Evolutionary conservation across 2,113 vertebrate species (phyloP).

Genomic region (Peromyscus polionotus): DNA sequence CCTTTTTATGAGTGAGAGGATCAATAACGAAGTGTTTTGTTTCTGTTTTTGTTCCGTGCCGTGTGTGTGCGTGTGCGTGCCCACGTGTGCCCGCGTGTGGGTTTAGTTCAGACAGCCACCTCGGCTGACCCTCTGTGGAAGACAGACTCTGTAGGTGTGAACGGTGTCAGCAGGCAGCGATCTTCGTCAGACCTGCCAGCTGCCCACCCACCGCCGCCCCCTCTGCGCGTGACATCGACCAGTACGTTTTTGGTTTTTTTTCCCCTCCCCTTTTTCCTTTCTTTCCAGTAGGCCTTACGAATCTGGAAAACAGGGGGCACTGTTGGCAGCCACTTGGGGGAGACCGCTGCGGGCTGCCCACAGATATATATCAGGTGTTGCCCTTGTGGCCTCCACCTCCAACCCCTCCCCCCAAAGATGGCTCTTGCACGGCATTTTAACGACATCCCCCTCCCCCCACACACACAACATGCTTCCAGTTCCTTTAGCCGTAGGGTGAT

Average conservation of each 20-base stretch:
- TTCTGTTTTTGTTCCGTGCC: slow-evolving; percentile 80
- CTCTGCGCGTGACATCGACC: slow-evolving; percentile 96
- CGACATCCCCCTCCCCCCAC: not conserved
- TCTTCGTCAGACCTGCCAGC: slow-evolving; percentile 99
- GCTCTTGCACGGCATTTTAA: not conserved
- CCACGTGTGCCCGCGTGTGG: not conserved
- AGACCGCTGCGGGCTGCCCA: not conserved
- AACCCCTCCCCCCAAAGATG: not conserved
- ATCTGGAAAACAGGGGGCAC: not conserved
- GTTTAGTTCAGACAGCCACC: slow-evolving; percentile 91
- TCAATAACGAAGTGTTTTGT: slow-evolving; percentile 89
- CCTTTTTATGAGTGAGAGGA: not conserved
- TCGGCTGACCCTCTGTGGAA: slow-evolving; percentile 94
- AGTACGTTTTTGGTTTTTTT: slow-evolving; percentile 89
- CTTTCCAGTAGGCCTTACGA: slow-evolving; percentile 48
- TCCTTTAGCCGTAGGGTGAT: not conserved
- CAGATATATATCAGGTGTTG: not conserved
- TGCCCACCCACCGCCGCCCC: slow-evolving; percentile 97
- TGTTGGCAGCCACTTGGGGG: not conserved
- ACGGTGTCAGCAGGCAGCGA: slow-evolving; percentile 93
- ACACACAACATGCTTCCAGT: fast-evolving
- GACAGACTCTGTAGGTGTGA: slow-evolving; percentile 92
- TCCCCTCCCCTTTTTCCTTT: slow-evolving; percentile 61
- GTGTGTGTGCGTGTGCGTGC: not conserved
- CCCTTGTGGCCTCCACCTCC: not conserved